A percentile compares a stretch with the other conserved stretches of the same genome.
Evolutionary conservation across 2,888 invertebrate species (phyloP).

Genomic region (Scotopteryx bipunctaria): DNA sequence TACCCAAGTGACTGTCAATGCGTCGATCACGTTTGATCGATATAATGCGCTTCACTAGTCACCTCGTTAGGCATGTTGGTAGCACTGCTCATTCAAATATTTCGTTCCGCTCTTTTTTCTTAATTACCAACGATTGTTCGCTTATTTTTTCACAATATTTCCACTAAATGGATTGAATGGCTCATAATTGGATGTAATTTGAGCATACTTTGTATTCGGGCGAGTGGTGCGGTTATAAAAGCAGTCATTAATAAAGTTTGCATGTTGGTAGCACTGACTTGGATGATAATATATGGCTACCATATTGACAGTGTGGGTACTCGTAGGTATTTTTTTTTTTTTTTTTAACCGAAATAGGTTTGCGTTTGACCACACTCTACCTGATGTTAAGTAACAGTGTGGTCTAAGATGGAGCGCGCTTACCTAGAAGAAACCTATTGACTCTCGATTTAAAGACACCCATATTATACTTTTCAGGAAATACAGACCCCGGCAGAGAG

Average conservation of each 20-base stretch:
- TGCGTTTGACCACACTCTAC: too few species aligned
- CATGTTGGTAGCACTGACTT: slow-evolving; percentile 48
- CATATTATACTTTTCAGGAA: too few species aligned
- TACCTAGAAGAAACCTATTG: too few species aligned
- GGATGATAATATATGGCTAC: slow-evolving; percentile 27
- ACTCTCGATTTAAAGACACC: too few species aligned
- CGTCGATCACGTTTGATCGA: slow-evolving; percentile 18
- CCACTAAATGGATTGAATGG: slow-evolving; percentile 78
- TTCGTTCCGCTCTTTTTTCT: slow-evolving; percentile 75
- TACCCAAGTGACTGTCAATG: slow-evolving; percentile 15
- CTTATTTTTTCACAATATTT: slow-evolving; percentile 67
- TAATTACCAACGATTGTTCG: slow-evolving; percentile 78
- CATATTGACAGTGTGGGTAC: slow-evolving; percentile 17
- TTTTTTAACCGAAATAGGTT: too few species aligned
- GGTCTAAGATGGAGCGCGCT: too few species aligned
- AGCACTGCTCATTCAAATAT: slow-evolving; percentile 58
- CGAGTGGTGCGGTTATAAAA: slow-evolving; percentile 68
- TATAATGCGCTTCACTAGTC: slow-evolving; percentile 57
- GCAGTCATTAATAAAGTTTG: slow-evolving; percentile 63
- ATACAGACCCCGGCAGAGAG: too few species aligned
- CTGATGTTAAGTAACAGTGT: too few species aligned
- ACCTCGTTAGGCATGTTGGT: slow-evolving; percentile 68
- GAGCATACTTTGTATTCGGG: slow-evolving; percentile 74
- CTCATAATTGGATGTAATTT: slow-evolving; percentile 82
- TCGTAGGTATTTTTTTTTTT: too few species aligned